Evolutionary conservation across 1,140 invertebrate species (phyloP).

Genomic region (Drosophila subobscura): DNA sequence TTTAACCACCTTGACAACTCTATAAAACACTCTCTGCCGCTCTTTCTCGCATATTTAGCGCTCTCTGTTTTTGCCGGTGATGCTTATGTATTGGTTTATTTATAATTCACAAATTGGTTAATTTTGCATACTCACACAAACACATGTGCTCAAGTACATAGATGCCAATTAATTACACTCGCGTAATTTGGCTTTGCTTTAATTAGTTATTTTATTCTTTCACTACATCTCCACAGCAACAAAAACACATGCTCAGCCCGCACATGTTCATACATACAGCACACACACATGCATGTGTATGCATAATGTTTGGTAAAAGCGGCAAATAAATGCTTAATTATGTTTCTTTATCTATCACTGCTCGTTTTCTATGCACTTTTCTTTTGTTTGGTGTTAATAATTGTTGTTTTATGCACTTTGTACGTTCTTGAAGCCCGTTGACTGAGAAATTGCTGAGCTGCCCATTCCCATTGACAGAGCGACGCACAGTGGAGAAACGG

Average conservation of each 20-base stretch:
- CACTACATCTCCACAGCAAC: too few species aligned
- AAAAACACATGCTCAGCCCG: background rate
- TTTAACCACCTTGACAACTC: constrained; percentile 52
- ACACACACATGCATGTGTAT: too few species aligned
- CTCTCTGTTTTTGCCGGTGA: constrained; percentile 73
- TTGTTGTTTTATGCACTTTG: background rate
- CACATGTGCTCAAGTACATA: background rate
- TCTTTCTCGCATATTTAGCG: constrained; percentile 6
- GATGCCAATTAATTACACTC: background rate
- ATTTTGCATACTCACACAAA: background rate
- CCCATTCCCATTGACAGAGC: too few species aligned
- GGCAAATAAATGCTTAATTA: background rate
- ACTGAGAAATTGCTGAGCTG: too few species aligned
- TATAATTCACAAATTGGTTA: constrained; percentile 59
- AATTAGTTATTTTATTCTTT: too few species aligned
- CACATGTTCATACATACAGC: background rate
- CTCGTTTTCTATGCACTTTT: background rate
- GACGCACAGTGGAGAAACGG: too few species aligned
- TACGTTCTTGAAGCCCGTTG: too few species aligned
- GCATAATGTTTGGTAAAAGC: too few species aligned
- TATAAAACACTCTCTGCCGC: constrained; percentile 13
- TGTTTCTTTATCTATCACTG: background rate
- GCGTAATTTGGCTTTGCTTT: too few species aligned
- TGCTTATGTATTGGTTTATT: constrained; percentile 70
- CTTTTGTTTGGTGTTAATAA: background rate